A percentile compares a stretch with the other conserved stretches of the same genome.
Conservation (phyloP, 2,888 invertebrate species). For the Parthenolecanium corni region DNA sequence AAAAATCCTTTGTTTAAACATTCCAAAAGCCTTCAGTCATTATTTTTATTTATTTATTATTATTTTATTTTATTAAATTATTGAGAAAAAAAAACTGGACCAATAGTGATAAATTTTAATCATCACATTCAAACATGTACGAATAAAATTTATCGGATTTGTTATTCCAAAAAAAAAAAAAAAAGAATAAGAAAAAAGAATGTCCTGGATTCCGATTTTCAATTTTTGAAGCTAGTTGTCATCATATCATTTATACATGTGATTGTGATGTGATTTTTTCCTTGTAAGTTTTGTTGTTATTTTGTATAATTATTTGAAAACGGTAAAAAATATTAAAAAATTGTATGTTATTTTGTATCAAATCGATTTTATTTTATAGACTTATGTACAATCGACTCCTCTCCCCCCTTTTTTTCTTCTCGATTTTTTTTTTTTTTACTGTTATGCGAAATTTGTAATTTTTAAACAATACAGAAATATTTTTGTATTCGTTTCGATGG, state of each 20-base stretch:
- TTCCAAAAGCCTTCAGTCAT: constrained; percentile 26
- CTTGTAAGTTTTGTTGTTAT: constrained; percentile 29
- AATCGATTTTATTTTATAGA: constrained; percentile 21
- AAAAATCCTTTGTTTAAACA: constrained; percentile 7
- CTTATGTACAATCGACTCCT: constrained; percentile 22
- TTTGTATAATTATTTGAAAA: constrained; percentile 22
- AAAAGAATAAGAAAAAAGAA: constrained; percentile 3
- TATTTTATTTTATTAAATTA: neutral
- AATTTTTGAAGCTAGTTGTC: constrained; percentile 21
- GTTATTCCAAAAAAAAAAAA: neutral
- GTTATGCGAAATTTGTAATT: constrained; percentile 28
- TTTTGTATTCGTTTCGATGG: constrained; percentile 16
- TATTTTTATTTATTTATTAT: neutral
- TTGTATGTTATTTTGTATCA: constrained; percentile 10
- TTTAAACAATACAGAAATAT: constrained; percentile 26
- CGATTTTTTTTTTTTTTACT: constrained; percentile 18
- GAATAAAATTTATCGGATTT: neutral
- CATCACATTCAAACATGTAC: constrained; percentile 27
- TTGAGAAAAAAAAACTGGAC: constrained; percentile 1
- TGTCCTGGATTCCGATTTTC: constrained; percentile 21
- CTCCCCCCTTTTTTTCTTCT: neutral
- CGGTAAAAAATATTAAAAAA: constrained; percentile 18
- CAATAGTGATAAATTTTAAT: constrained; percentile 21
- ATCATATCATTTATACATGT: constrained; percentile 27
- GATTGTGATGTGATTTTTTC: constrained; percentile 29